Base-by-base conservation (phyloP, 2,113 vertebrate genomes). In the Phrynosoma platyrhinos region DNA sequence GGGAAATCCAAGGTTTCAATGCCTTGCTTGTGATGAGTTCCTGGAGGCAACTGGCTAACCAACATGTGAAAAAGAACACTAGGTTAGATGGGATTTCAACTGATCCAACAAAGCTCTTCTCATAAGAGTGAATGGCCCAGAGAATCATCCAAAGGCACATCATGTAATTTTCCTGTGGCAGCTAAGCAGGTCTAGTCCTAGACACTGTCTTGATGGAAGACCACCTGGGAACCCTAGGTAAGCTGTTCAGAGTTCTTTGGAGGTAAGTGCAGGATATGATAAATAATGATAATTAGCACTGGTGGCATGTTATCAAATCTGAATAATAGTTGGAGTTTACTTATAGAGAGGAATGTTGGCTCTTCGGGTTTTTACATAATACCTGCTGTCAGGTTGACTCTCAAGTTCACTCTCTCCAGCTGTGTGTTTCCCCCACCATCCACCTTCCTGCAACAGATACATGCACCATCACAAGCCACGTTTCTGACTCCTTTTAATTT, bases 401-500 rank as follows among this genome's bases (percentile, higher is more conserved):
- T 66, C 36, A 10, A 0, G 16, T 53, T 93, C 0, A 0, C 83
- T 90, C 91, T 53, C 52, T 32, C n/a, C 52, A 82, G 25, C 6
- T 92, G 32, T 47, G 32, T 47, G 30, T 25, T 88, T 89, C 0
- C 83, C 0, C 83, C 92, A 69, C 42, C 68, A 27, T 82, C 80
- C 9, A 9, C 82, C 21, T 27, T 69, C 69, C 66, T 21, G 23
- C 25, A 71, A 66, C 82, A 20, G 6, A 83, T 23, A 69, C 64
- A 47, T 25, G 20, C 12, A 21, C 1, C 25, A 7, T 3, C 9
- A 79, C n/a, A 82, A 2, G 2, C 32, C 2, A 68, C 30, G 85
- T 88, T 18, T 14, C 58, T 84, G 87, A 86, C n/a, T 69, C 16
- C 68, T 84, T 85, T 78, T 47, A 30, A 84, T 32, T 94, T 69